Evolutionary conservation across 1,140 invertebrate genomes (phyloP), one percentile per base, ranked within the genome.

Genomic region (Antheraea pernyi): DNA sequence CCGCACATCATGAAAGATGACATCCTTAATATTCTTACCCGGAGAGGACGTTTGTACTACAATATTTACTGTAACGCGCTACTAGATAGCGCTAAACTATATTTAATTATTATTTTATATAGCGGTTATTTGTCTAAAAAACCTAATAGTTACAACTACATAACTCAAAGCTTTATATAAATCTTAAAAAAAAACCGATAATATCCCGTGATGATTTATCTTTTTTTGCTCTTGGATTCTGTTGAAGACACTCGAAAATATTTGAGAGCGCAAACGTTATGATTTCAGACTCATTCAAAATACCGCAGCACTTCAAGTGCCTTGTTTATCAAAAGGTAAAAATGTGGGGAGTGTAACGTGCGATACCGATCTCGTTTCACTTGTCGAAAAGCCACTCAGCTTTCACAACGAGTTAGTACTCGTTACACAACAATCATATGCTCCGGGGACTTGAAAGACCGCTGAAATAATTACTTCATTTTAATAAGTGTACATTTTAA

Each of bases 231-330:
- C 80, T 80, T 77, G 85, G 76, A 81, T 83, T 83, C 83, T 83
- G 88, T 90, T 91, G 89, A 85, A 84, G 85, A 86, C 86, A 89
- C 89, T 91, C 88, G 79, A 86, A 82, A 80, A 72, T 79, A 80
- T 83, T 85, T 89, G 72, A 53, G 81, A 85, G 87, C 80, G 82
- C 82, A 77, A 53, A 53, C 46, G 71, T 77, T 69, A 77, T 7
- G 78, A 78, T 77, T 79, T 81, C 79, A 69, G 70, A 71, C 71
- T 69, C 74, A 76, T 77, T 82, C 82, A 83, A 72, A 79, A 77
- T 80, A 70, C 59, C 60, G 61, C 68, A 46, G 67, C 13, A 37
- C 16, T 65, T 68, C 65, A 65, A 60, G 58, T 39, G 61, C 53
- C 46, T 53, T 53, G 22, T 53, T 53, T 53, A 53, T 53, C 46